phyloP scores from a whole-genome alignment of 2,113 vertebrate genomes.

The Coregonus clupeaformis region DNA sequence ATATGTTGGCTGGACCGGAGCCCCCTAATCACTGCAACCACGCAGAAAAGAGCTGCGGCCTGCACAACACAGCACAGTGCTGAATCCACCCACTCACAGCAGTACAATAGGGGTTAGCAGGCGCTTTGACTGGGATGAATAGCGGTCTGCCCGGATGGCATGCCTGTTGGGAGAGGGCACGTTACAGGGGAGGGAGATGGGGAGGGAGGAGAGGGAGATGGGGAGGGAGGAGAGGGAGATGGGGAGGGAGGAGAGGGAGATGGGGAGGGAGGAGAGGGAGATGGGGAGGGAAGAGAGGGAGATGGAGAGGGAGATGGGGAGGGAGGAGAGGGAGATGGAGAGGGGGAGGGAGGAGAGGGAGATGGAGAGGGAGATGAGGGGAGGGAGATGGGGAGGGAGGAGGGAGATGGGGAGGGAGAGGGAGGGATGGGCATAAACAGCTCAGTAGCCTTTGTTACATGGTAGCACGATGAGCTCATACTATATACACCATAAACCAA shows the following conservation, averaged over 20 bases:
- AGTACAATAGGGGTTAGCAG: conserved; percentile 71
- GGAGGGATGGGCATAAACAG: conserved; percentile 15
- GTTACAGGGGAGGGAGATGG: conserved; percentile 41
- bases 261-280: not conserved
- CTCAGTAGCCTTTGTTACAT: too few species aligned
- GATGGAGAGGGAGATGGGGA: too few species aligned
- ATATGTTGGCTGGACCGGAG: conserved; percentile 62
- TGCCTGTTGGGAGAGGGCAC: conserved; percentile 53
- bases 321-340: too few species aligned
- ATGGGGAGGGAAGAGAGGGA: too few species aligned
- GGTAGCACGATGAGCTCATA: not conserved
- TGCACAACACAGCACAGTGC: conserved; percentile 61
- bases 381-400: too few species aligned
- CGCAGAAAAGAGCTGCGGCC: conserved; percentile 65
- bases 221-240: not conserved
- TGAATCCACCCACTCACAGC: conserved; percentile 57
- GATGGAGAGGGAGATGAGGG: too few species aligned
- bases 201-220: too few species aligned
- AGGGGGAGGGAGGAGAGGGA: too few species aligned
- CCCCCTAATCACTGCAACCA: conserved; percentile 40
- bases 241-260: not conserved
- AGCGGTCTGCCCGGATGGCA: conserved; percentile 44
- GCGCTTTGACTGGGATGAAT: conserved; percentile 68
- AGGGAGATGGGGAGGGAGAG: not conserved
- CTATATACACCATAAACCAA: not conserved